A percentile compares a stretch with the other conserved stretches of the same genome.
Conservation (phyloP, 2,113 vertebrate species). For the Vombatus ursinus region DNA sequence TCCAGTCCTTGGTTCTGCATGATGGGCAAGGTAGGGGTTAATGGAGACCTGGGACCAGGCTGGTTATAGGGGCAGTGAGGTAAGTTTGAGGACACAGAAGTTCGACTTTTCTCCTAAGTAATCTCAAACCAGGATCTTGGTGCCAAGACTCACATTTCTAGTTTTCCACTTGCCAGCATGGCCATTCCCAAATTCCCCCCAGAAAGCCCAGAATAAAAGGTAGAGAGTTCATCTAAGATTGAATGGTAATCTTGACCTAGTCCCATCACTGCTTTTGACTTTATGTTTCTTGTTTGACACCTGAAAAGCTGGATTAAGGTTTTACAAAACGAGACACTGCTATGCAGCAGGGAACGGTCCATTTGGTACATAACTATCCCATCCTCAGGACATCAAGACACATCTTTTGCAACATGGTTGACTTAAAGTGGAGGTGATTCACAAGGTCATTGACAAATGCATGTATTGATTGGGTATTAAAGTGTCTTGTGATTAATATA, state of each 20-base stretch:
- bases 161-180: neutral
- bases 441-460: conserved; percentile 82
- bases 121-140: accelerated
- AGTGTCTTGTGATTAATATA: conserved; percentile 83
- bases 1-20: neutral
- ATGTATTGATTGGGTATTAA: conserved; percentile 84
- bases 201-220: neutral
- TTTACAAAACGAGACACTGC: accelerated
- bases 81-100: neutral
- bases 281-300: neutral
- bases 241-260: neutral
- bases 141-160: neutral
- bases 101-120: neutral
- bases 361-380: neutral
- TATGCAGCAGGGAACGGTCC: neutral
- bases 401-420: conserved; percentile 52
- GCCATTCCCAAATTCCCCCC: neutral
- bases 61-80: neutral
- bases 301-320: neutral
- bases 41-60: neutral
- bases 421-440: conserved; percentile 77
- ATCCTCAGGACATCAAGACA: conserved; percentile 22
- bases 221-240: neutral
- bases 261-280: neutral
- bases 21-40: neutral